Evolutionary conservation across 2,888 invertebrate species (phyloP).

Genomic region (Yponomeuta plumbellus): DNA sequence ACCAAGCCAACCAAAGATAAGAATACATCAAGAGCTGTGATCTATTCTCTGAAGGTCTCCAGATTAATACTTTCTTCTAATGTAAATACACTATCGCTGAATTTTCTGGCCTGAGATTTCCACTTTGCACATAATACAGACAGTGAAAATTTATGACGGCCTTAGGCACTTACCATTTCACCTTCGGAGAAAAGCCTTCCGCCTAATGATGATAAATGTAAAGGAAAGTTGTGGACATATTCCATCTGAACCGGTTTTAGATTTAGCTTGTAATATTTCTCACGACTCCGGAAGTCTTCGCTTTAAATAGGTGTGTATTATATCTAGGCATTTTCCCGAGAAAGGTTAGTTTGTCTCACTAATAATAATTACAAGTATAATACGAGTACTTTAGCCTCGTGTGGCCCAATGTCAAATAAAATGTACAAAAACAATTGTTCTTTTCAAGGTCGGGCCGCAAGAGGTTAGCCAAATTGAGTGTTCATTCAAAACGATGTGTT

Average conservation of each 20-base stretch:
- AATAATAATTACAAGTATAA: no score
- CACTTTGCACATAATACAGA: conserved; percentile 5
- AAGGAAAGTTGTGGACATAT: conserved; percentile 6
- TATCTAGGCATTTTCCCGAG: no score
- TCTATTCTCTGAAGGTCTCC: no score
- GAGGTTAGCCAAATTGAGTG: no score
- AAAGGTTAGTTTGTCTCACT: no score
- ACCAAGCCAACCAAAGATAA: no score
- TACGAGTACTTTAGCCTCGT: no score
- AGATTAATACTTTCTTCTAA: not conserved
- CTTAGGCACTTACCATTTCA: conserved; percentile 9
- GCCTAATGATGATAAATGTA: conserved; percentile 15
- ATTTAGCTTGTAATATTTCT: not conserved
- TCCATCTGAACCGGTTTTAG: not conserved
- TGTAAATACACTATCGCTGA: not conserved
- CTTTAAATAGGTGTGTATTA: not conserved
- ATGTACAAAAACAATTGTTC: no score
- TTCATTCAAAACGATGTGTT: no score
- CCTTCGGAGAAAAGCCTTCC: not conserved
- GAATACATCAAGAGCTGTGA: no score
- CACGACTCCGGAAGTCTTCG: not conserved
- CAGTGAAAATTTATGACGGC: not conserved
- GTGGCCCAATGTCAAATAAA: no score
- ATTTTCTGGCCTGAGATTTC: not conserved
- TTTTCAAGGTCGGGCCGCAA: no score